These are phyloP conservation scores for Lophura nycthemera DNA, from an alignment of 2,113 vertebrate species.

Conservation along the genomic window DNA sequence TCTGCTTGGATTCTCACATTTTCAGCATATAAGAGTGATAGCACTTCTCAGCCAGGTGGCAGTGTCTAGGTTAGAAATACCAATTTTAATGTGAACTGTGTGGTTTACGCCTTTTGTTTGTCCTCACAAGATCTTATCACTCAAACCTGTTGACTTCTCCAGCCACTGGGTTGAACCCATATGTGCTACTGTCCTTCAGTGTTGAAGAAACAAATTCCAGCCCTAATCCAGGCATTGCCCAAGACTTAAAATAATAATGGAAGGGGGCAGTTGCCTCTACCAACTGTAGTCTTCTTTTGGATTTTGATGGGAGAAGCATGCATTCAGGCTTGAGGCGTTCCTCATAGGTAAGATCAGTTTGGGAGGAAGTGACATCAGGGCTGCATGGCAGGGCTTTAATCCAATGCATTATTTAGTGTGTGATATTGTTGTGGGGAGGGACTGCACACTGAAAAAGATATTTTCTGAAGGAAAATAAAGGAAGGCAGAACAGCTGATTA, in stretches of 20 bases:
- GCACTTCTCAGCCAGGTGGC: accelerated
- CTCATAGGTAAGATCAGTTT: neutral
- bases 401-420: slow-evolving; percentile 52
- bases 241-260: neutral
- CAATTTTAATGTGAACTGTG: neutral
- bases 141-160: neutral
- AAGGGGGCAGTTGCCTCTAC: neutral
- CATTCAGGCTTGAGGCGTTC: neutral
- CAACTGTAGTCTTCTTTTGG: neutral
- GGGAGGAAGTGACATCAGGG: slow-evolving; percentile 66
- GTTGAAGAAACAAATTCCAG: neutral
- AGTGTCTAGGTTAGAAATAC: neutral
- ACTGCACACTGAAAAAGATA: neutral
- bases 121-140: neutral
- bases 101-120: accelerated
- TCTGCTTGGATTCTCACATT: neutral
- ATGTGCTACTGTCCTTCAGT: neutral
- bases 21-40: neutral
- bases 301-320: neutral
- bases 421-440: slow-evolving; percentile 13
- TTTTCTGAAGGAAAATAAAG: slow-evolving; percentile 76
- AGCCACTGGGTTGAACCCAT: neutral
- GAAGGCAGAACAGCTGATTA: slow-evolving; percentile 80
- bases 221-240: accelerated
- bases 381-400: neutral